Percentiles rank a stretch among this genome's conserved stretches.
These are phyloP conservation scores for Teleiodes luculella DNA, from an alignment of 2,888 invertebrate genomes.

Conservation along the genomic window DNA sequence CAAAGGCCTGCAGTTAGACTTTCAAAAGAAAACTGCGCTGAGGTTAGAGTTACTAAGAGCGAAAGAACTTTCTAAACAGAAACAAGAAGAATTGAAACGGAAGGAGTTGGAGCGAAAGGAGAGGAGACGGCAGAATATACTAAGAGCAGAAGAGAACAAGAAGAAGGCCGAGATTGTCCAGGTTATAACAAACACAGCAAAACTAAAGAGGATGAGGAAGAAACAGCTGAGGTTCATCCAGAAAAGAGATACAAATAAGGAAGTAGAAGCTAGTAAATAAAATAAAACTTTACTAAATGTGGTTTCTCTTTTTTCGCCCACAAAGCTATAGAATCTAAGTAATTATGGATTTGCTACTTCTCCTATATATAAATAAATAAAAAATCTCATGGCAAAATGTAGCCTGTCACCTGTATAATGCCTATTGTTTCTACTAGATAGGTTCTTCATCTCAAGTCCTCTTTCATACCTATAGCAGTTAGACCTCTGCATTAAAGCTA, in stretches of 20 bases:
- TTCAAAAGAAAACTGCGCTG: constrained; percentile 83
- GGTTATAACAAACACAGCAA: constrained; percentile 88
- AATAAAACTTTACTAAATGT: too few species aligned
- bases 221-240: constrained; percentile 87
- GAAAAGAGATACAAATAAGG: constrained; percentile 84
- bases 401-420: too few species aligned
- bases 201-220: constrained; percentile 88
- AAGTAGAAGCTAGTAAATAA: constrained; percentile 59
- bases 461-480: too few species aligned
- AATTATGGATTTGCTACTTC: too few species aligned
- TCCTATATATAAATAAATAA: too few species aligned
- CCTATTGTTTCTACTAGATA: too few species aligned
- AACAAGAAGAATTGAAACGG: constrained; percentile 78
- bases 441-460: too few species aligned
- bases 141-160: constrained; percentile 84
- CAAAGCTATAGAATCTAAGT: too few species aligned
- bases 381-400: too few species aligned
- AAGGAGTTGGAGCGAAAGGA: constrained; percentile 82
- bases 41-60: constrained; percentile 82
- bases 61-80: constrained; percentile 83
- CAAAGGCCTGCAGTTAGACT: constrained; percentile 80
- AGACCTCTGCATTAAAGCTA: too few species aligned
- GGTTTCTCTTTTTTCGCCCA: too few species aligned
- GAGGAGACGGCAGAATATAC: constrained; percentile 84
- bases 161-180: constrained; percentile 88